Evolutionary conservation across 2,113 vertebrate species (phyloP).

Genomic region (Turnix velox): DNA sequence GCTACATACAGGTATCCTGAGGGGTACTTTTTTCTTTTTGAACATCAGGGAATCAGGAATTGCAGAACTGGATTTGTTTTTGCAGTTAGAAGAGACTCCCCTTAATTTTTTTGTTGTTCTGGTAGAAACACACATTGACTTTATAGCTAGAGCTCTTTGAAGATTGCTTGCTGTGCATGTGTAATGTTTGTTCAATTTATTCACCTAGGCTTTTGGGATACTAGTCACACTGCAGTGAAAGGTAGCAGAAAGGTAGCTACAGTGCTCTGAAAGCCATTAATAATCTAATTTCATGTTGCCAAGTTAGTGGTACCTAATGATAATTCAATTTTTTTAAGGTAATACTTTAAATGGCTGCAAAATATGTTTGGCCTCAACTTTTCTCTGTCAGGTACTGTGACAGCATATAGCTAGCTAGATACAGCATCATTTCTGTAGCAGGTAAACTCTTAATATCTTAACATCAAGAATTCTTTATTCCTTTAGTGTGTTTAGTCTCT

Average conservation of each 20-base stretch:
- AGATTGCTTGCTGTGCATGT: neutral
- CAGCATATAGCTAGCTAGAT: neutral
- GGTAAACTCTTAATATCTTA: neutral
- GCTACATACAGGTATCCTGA: neutral
- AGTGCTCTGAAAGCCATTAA: neutral
- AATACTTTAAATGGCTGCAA: neutral
- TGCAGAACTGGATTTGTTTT: neutral
- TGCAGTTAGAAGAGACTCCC: neutral
- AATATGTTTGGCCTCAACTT: neutral
- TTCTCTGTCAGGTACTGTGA: neutral
- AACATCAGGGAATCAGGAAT: neutral
- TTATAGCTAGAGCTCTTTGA: neutral
- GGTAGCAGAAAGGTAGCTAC: neutral
- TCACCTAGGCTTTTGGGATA: neutral
- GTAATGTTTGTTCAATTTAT: neutral
- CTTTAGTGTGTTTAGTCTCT: neutral
- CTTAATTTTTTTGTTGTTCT: neutral
- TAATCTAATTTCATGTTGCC: neutral
- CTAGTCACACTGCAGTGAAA: neutral
- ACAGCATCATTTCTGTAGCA: neutral
- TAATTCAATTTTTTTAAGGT: neutral
- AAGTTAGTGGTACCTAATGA: neutral
- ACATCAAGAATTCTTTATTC: neutral
- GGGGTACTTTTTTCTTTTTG: neutral
- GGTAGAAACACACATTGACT: neutral